Percentiles rank a stretch among this genome's conserved stretches.
phyloP scores from a whole-genome alignment of 2,113 vertebrate genomes.

The Mesitornis unicolor region DNA sequence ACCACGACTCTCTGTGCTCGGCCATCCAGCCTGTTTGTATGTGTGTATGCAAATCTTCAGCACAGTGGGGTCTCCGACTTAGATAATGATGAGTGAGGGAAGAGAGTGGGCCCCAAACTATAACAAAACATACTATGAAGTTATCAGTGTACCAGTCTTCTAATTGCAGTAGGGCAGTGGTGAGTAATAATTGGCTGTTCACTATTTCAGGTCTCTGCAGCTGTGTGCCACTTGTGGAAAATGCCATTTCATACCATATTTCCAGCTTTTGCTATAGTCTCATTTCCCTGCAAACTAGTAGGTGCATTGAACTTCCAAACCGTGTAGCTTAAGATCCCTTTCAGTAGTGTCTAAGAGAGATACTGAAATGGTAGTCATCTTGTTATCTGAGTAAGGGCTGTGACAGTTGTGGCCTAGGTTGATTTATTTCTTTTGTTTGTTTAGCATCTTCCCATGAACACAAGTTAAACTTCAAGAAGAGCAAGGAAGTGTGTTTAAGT shows the following conservation, averaged over 20 bases:
- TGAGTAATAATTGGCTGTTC: not conserved
- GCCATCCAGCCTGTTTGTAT: not conserved
- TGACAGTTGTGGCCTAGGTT: not conserved
- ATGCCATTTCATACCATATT: not conserved
- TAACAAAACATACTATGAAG: not conserved
- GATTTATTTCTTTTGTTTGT: not conserved
- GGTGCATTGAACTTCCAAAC: not conserved
- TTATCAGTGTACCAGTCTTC: not conserved
- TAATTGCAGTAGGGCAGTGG: not conserved
- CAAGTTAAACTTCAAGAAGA: conserved; percentile 74
- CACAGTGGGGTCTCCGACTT: not conserved
- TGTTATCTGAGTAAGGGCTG: not conserved
- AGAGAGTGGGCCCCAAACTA: not conserved
- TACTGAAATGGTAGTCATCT: not conserved
- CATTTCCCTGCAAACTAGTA: not conserved
- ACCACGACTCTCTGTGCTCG: no score
- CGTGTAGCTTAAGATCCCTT: not conserved
- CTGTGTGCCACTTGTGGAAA: not conserved
- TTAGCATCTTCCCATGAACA: conserved; percentile 24
- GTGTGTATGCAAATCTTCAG: not conserved
- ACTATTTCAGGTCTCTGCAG: not conserved
- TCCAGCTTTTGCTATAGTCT: not conserved
- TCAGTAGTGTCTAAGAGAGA: not conserved
- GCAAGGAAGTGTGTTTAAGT: conserved; percentile 74
- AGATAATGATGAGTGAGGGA: not conserved